These are phyloP conservation scores for Fopius arisanus DNA, from an alignment of 1,140 invertebrate genomes.

Conservation along the genomic window DNA sequence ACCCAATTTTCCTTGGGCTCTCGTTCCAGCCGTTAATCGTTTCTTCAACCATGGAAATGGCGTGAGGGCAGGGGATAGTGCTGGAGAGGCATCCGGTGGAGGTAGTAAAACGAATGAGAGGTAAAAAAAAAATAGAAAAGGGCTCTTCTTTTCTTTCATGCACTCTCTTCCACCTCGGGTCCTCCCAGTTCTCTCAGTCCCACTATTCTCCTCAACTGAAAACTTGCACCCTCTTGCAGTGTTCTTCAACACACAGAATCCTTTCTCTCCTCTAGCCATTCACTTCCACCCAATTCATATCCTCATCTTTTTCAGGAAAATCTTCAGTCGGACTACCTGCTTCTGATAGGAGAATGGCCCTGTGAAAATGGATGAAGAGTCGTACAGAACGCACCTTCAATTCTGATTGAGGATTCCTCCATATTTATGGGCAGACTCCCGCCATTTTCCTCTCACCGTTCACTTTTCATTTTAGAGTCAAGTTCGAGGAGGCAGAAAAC, in stretches of 20 bases:
- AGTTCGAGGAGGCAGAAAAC: slow-evolving; percentile 45
- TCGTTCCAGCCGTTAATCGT: slow-evolving; percentile 32
- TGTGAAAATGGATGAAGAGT: not conserved
- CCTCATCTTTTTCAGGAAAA: not conserved
- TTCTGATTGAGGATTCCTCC: slow-evolving; percentile 41
- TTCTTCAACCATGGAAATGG: slow-evolving; percentile 26
- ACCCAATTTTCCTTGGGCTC: slow-evolving; percentile 28
- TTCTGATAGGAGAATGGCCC: not conserved
- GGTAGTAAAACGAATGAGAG: slow-evolving; percentile 13
- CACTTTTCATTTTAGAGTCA: not conserved
- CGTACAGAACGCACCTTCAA: slow-evolving; percentile 38
- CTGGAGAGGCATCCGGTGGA: not conserved
- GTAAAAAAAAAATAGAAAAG: not conserved
- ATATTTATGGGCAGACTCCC: slow-evolving; percentile 45
- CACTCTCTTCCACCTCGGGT: not conserved
- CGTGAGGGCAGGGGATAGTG: not conserved
- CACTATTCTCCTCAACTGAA: not conserved
- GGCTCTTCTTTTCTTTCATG: not conserved
- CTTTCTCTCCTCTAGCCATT: not conserved
- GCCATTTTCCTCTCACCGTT: slow-evolving; percentile 37
- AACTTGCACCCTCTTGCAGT: not conserved
- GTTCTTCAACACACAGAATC: not conserved
- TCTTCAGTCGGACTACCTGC: not conserved
- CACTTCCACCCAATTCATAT: not conserved
- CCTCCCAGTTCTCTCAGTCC: not conserved